Evolutionary conservation across 2,888 invertebrate genomes (phyloP).

Genomic region (Mythimna ferrago): DNA sequence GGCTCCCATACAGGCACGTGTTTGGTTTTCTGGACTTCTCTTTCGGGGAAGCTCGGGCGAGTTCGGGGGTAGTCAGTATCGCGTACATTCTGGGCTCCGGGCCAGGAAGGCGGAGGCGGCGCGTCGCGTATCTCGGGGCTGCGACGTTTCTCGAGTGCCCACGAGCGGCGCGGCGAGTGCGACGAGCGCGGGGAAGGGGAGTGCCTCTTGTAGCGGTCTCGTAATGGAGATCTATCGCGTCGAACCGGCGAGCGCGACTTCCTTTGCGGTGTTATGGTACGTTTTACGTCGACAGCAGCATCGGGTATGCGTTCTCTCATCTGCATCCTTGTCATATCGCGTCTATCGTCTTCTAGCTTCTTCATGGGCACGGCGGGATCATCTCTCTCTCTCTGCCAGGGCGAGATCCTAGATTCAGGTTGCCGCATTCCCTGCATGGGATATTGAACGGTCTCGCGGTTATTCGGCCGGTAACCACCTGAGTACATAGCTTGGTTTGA

Average conservation of each 20-base stretch:
- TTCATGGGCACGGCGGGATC: constrained; percentile 65
- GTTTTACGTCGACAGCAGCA: constrained; percentile 44
- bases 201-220: constrained; percentile 79
- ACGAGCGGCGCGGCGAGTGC: constrained; percentile 83
- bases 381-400: constrained; percentile 78
- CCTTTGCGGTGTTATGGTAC: constrained; percentile 46
- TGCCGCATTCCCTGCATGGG: constrained; percentile 63
- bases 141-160: constrained; percentile 84
- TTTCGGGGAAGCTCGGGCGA: constrained; percentile 64
- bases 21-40: constrained; percentile 53
- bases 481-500: constrained; percentile 84
- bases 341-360: constrained; percentile 75
- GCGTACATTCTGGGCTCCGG: constrained; percentile 69
- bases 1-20: constrained; percentile 64
- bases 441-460: constrained; percentile 74
- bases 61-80: constrained; percentile 57
- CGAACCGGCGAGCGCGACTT: constrained; percentile 79
- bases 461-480: constrained; percentile 80
- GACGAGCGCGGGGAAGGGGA: constrained; percentile 79
- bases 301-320: constrained; percentile 62
- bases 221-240: constrained; percentile 78
- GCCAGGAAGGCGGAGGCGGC: constrained; percentile 85
- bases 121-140: constrained; percentile 78
- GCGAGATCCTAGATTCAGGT: constrained; percentile 59
- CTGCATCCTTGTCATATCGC: constrained; percentile 53